Base-by-base conservation (phyloP, 2,113 vertebrate genomes). In the Dascyllus trimaculatus region DNA sequence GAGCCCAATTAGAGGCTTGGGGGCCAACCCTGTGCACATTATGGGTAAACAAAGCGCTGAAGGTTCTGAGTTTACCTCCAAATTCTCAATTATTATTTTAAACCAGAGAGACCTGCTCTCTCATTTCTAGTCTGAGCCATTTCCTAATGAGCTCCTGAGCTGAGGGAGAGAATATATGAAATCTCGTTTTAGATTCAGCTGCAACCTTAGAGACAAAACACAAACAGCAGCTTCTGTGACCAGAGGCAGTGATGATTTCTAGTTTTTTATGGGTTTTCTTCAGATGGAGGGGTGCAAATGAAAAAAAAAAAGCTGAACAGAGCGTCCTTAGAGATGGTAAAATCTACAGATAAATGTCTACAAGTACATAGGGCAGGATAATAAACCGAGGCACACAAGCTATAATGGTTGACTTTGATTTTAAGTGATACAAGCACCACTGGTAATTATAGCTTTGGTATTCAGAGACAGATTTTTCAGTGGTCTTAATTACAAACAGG, bases 121-220 rank as follows among this genome's bases (percentile, higher is more conserved):
- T 72, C 18, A 7, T 66, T 67, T 80, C 71, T 11, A 35, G 48
- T 69, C 81, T 68, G 64, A 84, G 82, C 81, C 53, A 48, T 84
- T 82, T 85, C 71, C 71, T 87, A 91, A 92, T 85, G 85, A 90
- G 86, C 82, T 84, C 51, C 11, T 14, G 63, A 79, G 72, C 77
- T 66, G 60, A 83, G 68, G 69, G 66, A 70, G 64, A 81, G 22
- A 74, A 76, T 56, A 81, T 60, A 70, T 71, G 14, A 86, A 83
- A 85, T 71, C 77, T 53, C 46, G 29, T 71, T 75, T 84, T 64
- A 57, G 69, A 76, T 80, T 78, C 75, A 26, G 52, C 66, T 45
- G 61, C 63, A 75, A 51, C 78, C 75, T 78, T 7, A 53, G 78
- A 87, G 80, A 88, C 73, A 63, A 66, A 82, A 78, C 85, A 74